Conservation (phyloP, 2,888 invertebrate genomes). For the Netelia inedita region DNA sequence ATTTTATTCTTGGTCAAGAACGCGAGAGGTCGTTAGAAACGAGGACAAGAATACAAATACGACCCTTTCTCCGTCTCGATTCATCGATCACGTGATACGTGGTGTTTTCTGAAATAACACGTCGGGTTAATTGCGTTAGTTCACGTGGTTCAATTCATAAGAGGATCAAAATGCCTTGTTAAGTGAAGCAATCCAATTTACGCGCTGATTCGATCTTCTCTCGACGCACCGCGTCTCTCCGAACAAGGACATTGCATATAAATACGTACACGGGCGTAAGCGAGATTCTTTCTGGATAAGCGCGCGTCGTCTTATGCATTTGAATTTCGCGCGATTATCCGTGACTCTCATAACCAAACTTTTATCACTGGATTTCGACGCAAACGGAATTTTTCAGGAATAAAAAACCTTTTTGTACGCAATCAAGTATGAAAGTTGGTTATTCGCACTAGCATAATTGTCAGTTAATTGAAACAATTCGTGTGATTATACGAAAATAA, state of each 20-base stretch:
- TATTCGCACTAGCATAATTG: no score
- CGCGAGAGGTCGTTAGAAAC: neutral
- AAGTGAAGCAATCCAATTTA: slow-evolving; percentile 84
- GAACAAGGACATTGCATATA: slow-evolving; percentile 56
- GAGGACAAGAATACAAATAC: slow-evolving; percentile 9
- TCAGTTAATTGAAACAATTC: no score
- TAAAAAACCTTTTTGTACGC: no score
- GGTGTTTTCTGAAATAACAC: slow-evolving; percentile 57
- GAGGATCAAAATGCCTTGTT: slow-evolving; percentile 82
- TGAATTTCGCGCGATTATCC: slow-evolving; percentile 18
- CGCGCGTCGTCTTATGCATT: neutral
- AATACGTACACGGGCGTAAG: neutral
- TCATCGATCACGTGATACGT: slow-evolving; percentile 39
- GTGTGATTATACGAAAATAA: no score
- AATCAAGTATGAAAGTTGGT: no score
- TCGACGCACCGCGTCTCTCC: slow-evolving; percentile 66
- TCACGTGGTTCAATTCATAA: slow-evolving; percentile 79
- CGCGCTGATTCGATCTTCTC: slow-evolving; percentile 80
- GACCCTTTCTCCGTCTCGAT: neutral
- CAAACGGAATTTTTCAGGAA: no score
- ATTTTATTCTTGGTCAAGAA: neutral
- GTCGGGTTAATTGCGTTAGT: slow-evolving; percentile 77
- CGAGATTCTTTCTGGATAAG: neutral
- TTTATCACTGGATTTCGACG: neutral
- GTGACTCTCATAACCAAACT: slow-evolving; percentile 2